Evolutionary conservation across 2,888 invertebrate genomes (phyloP).

Genomic region (Ypsolopha scabrella): DNA sequence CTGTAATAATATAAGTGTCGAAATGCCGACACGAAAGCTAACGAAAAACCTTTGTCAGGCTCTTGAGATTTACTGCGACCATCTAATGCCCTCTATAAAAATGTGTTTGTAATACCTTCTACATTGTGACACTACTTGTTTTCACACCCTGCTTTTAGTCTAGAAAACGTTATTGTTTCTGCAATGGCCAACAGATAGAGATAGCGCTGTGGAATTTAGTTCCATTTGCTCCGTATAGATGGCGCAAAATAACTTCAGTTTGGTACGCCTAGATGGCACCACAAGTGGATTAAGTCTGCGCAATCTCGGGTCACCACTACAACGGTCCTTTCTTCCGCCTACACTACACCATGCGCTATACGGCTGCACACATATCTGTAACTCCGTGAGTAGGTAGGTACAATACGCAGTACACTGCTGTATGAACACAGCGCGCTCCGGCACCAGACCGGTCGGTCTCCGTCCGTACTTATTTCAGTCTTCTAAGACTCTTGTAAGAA

Average conservation of each 20-base stretch:
- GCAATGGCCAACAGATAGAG: too few species aligned
- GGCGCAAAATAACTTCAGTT: not conserved
- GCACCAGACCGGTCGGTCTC: not conserved
- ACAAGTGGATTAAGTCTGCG: not conserved
- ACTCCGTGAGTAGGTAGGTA: not conserved
- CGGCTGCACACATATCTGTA: not conserved
- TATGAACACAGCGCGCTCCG: not conserved
- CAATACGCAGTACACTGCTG: not conserved
- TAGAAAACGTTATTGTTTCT: too few species aligned
- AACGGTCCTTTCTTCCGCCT: not conserved
- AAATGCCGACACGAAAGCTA: too few species aligned
- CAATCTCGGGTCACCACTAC: not conserved
- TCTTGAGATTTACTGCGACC: too few species aligned
- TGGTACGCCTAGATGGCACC: not conserved
- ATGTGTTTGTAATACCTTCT: too few species aligned
- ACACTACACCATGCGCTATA: not conserved
- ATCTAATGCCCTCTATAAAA: too few species aligned
- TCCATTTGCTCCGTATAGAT: too few species aligned
- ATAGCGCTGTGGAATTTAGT: too few species aligned
- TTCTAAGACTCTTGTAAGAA: conserved; percentile 7
- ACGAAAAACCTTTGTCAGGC: too few species aligned
- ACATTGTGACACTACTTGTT: too few species aligned
- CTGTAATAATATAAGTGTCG: too few species aligned
- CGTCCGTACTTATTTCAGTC: not conserved
- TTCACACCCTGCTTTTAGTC: too few species aligned